A percentile compares a stretch with the other conserved stretches of the same genome.
Evolutionary conservation across 2,888 invertebrate species (phyloP).

Genomic region (Toxonevra muliebris): DNA sequence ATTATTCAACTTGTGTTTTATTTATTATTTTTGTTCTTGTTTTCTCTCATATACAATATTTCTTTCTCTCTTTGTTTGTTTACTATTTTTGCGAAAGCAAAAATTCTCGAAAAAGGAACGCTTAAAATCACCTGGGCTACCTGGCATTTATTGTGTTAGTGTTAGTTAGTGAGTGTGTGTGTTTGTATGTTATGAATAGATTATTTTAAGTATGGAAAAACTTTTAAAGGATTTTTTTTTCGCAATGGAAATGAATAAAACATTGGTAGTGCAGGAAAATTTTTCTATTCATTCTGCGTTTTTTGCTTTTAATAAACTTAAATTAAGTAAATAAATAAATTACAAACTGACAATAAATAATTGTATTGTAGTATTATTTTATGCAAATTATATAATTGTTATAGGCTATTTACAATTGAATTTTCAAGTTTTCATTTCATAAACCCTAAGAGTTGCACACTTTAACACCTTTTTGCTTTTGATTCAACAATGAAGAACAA

Average conservation of each 20-base stretch:
- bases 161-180: slow-evolving; percentile 8
- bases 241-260: slow-evolving; percentile 25
- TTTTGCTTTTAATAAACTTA: too few relatives aligned
- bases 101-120: slow-evolving; percentile 11
- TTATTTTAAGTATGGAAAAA: slow-evolving; percentile 27
- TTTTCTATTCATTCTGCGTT: too few relatives aligned
- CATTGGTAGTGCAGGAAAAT: slow-evolving; percentile 1
- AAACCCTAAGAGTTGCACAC: too few relatives aligned
- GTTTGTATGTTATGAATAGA: slow-evolving; percentile 25
- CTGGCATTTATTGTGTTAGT: background rate
- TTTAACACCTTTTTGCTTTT: too few relatives aligned
- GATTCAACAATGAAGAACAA: too few relatives aligned
- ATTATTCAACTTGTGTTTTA: slow-evolving; percentile 17
- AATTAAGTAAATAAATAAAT: too few relatives aligned
- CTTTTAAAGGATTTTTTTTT: slow-evolving; percentile 28
- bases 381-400: too few relatives aligned
- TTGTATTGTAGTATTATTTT: too few relatives aligned
- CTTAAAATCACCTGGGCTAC: slow-evolving; percentile 13
- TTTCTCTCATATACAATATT: background rate
- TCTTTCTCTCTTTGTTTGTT: background rate
- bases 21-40: slow-evolving; percentile 7
- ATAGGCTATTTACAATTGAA: too few relatives aligned
- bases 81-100: slow-evolving; percentile 7
- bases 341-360: too few relatives aligned
- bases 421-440: too few relatives aligned